phyloP scores from a whole-genome alignment of 1,140 invertebrate genomes.

The Cydia amplana region DNA sequence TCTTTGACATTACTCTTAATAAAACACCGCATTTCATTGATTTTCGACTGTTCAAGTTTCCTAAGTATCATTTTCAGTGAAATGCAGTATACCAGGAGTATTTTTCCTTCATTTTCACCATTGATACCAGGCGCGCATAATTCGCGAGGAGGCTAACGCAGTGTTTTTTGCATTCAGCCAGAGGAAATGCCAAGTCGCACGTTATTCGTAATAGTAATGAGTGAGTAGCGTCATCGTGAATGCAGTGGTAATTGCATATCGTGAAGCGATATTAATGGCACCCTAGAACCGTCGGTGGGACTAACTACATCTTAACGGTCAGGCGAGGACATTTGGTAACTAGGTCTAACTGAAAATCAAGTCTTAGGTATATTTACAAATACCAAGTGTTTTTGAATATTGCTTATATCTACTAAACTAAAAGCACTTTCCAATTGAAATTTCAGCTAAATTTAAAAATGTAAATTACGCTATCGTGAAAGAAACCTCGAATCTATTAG shows the following conservation, averaged over 20 bases:
- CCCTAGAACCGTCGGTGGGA: background rate
- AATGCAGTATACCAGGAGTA: conserved; percentile 10
- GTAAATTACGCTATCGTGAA: too few relatives aligned
- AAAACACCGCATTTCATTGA: background rate
- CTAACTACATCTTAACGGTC: background rate
- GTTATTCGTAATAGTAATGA: conserved; percentile 10
- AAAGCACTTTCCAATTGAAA: too few relatives aligned
- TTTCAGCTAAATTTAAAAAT: too few relatives aligned
- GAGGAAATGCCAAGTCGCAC: conserved; percentile 9
- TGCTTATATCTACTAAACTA: too few relatives aligned
- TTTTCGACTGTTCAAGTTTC: background rate
- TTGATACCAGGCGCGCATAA: conserved; percentile 21
- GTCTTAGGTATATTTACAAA: too few relatives aligned
- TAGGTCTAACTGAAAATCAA: background rate
- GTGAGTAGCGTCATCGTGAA: conserved; percentile 1
- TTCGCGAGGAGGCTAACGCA: background rate
- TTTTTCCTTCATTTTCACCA: conserved; percentile 5
- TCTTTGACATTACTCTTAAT: conserved; percentile 48
- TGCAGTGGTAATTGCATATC: background rate
- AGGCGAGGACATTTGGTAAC: background rate
- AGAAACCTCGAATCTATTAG: too few relatives aligned
- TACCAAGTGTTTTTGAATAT: too few relatives aligned
- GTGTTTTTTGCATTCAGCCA: background rate
- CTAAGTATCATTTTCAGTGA: background rate
- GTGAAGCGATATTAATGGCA: background rate